Percentiles rank a stretch among this genome's conserved stretches.
Evolutionary conservation across 2,888 invertebrate species (phyloP).

Genomic region (Gonocerus acuteangulatus): DNA sequence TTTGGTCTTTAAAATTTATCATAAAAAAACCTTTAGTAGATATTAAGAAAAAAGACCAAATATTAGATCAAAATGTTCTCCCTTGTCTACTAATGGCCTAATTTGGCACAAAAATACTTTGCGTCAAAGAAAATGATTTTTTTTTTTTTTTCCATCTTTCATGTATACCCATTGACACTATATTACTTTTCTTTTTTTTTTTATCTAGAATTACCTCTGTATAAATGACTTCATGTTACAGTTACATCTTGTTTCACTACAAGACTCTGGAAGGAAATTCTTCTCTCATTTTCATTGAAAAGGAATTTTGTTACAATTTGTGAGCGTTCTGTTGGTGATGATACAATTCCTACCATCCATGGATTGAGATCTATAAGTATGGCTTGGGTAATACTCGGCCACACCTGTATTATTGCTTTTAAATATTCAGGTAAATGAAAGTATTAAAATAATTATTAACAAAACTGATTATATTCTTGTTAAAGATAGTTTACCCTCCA

Average conservation of each 20-base stretch:
- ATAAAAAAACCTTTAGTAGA: too few relatives aligned
- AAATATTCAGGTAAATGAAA: constrained; percentile 59
- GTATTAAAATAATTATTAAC: constrained; percentile 13
- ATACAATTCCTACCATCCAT: constrained; percentile 41
- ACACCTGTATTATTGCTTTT: constrained; percentile 63
- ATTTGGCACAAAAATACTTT: too few relatives aligned
- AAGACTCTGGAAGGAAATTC: constrained; percentile 47
- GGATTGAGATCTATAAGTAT: constrained; percentile 51
- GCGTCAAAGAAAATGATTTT: too few relatives aligned
- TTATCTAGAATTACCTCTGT: too few relatives aligned
- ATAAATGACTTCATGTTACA: too few relatives aligned
- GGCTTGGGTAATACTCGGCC: constrained; percentile 59
- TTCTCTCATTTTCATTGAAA: constrained; percentile 67
- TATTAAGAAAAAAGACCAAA: too few relatives aligned
- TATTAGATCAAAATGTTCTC: too few relatives aligned
- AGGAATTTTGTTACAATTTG: constrained; percentile 67
- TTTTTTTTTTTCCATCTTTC: too few relatives aligned
- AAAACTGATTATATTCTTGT: background rate
- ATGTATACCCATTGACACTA: too few relatives aligned
- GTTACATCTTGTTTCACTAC: background rate
- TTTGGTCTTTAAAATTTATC: too few relatives aligned
- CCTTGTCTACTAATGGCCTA: too few relatives aligned
- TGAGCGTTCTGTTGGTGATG: constrained; percentile 61
- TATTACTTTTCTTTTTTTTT: too few relatives aligned
- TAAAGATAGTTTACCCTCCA: background rate